Evolutionary conservation across 2,888 invertebrate genomes (phyloP).

Genomic region (Cheilosia grossa): DNA sequence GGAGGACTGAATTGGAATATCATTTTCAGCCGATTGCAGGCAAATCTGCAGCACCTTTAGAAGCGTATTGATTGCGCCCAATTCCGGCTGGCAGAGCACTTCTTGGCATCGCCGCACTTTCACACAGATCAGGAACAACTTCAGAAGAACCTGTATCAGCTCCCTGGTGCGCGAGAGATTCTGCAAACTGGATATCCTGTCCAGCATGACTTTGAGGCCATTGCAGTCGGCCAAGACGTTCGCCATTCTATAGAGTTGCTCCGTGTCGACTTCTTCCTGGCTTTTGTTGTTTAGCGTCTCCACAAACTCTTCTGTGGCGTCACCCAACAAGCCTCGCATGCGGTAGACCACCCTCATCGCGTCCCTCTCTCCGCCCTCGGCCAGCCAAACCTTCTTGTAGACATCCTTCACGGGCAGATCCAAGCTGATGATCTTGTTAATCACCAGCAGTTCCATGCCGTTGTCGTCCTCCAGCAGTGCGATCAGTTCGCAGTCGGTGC

Average conservation of each 20-base stretch:
- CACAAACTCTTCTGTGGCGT: constrained; percentile 99
- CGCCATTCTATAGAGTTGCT: constrained; percentile 96
- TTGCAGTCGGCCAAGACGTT: constrained; percentile 92
- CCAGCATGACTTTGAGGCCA: constrained; percentile 90
- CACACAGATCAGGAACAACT: constrained; percentile 94
- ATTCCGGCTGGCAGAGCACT: constrained; percentile 92
- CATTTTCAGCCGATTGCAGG: constrained; percentile 86
- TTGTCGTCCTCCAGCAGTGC: constrained; percentile 98
- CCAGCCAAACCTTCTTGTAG: constrained; percentile 92
- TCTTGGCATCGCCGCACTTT: constrained; percentile 95
- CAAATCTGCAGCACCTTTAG: constrained; percentile 93
- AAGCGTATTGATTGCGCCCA: constrained; percentile 92
- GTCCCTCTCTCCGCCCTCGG: constrained; percentile 95
- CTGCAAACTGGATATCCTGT: constrained; percentile 92
- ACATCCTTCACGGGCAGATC: constrained; percentile 98
- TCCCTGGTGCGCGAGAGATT: constrained; percentile 94
- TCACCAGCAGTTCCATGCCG: constrained; percentile 98
- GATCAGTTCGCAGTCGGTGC: constrained; percentile 98
- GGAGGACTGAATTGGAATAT: constrained; percentile 88
- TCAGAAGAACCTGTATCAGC: constrained; percentile 93
- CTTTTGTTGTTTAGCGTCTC: constrained; percentile 95
- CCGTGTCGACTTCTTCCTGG: constrained; percentile 94
- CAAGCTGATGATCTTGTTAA: constrained; percentile 98
- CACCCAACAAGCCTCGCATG: constrained; percentile 98
- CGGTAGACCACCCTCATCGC: constrained; percentile 99